A percentile compares a stretch with the other conserved stretches of the same genome.
phyloP scores from a whole-genome alignment of 2,888 invertebrate genomes.

The Griposia aprilina region DNA sequence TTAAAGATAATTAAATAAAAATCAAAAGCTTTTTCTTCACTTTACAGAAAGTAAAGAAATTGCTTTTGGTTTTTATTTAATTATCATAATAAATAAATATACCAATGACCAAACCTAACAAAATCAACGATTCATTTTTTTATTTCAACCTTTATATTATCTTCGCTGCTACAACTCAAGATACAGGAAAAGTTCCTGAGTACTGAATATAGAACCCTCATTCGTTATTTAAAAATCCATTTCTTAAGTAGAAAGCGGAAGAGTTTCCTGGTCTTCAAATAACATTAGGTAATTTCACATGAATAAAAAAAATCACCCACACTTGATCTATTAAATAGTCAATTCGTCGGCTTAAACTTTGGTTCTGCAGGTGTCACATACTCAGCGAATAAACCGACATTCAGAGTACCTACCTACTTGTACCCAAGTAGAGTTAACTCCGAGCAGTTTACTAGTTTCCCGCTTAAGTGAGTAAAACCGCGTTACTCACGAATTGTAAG shows the following conservation, averaged over 20 bases:
- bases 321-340: neutral
- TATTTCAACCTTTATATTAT: neutral
- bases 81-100: too few relatives aligned
- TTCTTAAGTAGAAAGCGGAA: constrained; percentile 10
- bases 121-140: constrained; percentile 6
- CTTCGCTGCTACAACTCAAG: neutral
- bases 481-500: constrained; percentile 2
- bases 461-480: neutral
- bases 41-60: too few relatives aligned
- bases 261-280: neutral
- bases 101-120: neutral
- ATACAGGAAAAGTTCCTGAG: constrained; percentile 4
- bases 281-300: constrained; percentile 1
- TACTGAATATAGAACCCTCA: constrained; percentile 29
- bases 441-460: constrained; percentile 14
- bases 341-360: neutral
- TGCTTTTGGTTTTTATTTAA: too few relatives aligned
- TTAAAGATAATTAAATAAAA: neutral
- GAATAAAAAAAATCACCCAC: neutral
- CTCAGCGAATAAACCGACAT: neutral
- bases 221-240: constrained; percentile 27
- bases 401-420: neutral
- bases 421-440: neutral
- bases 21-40: neutral
- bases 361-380: neutral